These are phyloP conservation scores for Cirrhinus mrigala DNA, from an alignment of 2,797 vertebrate genomes.

Conservation along the genomic window DNA sequence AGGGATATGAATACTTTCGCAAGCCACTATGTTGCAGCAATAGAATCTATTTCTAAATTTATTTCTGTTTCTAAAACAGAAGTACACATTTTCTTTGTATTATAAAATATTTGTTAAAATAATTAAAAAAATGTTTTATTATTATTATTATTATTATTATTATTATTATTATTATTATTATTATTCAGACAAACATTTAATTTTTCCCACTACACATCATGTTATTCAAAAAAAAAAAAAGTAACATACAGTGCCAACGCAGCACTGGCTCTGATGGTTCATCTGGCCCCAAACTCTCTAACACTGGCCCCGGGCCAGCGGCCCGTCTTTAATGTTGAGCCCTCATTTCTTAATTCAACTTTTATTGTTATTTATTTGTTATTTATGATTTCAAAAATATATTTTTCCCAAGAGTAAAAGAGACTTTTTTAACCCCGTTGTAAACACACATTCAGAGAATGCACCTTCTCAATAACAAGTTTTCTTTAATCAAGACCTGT, in stretches of 20 bases:
- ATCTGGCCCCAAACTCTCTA: not conserved
- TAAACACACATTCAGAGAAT: not conserved
- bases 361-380: not conserved
- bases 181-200: too few species aligned
- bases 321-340: not conserved
- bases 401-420: not conserved
- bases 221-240: not conserved
- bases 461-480: conserved; percentile 13
- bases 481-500: conserved; percentile 26
- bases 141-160: too few species aligned
- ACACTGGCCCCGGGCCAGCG: not conserved
- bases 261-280: not conserved
- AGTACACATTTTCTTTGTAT: too few species aligned
- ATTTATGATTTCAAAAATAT: not conserved
- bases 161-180: too few species aligned
- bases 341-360: not conserved
- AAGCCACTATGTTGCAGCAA: too few species aligned
- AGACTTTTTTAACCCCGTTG: not conserved
- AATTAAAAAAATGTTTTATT: too few species aligned
- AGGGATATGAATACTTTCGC: too few species aligned
- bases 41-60: too few species aligned
- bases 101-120: too few species aligned
- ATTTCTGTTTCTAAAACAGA: too few species aligned
- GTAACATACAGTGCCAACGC: not conserved
- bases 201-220: not conserved